Evolutionary conservation across 2,888 invertebrate species (phyloP), one percentile per base, ranked within the genome.

Genomic region (Melanargia galathea): DNA sequence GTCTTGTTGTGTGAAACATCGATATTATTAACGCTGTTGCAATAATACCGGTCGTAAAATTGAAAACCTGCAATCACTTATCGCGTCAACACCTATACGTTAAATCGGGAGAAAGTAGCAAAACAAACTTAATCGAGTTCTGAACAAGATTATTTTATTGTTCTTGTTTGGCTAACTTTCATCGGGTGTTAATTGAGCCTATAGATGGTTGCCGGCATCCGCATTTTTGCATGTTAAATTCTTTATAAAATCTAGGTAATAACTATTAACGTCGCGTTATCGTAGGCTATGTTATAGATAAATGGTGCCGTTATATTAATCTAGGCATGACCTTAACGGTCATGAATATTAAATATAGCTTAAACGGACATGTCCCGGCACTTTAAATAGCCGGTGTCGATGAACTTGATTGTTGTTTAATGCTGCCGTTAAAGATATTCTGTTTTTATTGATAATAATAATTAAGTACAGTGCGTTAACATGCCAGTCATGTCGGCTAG

Each of bases 301-400:
- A 68, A 72, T 65, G 62, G 58, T 67, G 58, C 70, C 70, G 69
- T 73, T 70, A 63, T 66, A 68, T 63, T 70, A 69, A 73, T 71
- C 70, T 71, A 71, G 65, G 70, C 68, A 66, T 71, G 71, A 74
- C 72, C 70, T 74, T 71, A 72, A 75, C 80, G 76, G 77, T 81
- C 81, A 77, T 75, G 70, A 74, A 78, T 77, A 79, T 80, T 79
- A 79, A 82, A 77, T 77, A 75, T 69, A 67, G 57, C 66, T 69
- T 68, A 75, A 78, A 74, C 73, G 72, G 67, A 81, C 75, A 77
- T 77, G 78, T 78, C 75, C 73, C 71, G 35, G 71, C 75, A 79
- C 78, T 79, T 51, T 78, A 80, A 82, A 83, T 81, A 81, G 75
- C 66, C 73, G 63, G 75, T 78, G 85, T 83, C 84, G 77, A 82